Evolutionary conservation across 2,113 vertebrate genomes (phyloP), one percentile per base, ranked within the genome.

Genomic region (Oceanodroma tethys): DNA sequence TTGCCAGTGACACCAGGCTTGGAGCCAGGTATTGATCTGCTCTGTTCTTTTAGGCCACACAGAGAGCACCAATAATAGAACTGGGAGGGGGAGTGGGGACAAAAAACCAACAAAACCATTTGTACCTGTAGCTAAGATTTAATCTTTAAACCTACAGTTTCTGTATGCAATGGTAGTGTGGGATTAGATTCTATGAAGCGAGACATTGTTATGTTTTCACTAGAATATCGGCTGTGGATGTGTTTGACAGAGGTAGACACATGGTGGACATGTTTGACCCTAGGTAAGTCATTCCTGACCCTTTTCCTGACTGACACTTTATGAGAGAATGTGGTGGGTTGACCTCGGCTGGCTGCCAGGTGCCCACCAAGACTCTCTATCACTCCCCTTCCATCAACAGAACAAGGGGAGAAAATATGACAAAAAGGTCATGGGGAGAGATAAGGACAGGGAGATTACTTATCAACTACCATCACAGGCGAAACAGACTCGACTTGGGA

Each of bases 301-400:
- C 7, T 81, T 70, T 79, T 34, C 19, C 32, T 80, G 50, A 21
- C 7, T 36, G 12, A 1, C 32, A 9, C 2, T 68, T 81, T 68
- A 68, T 7, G 2, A 47, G 10, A 45, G 10, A 63, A 8, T 65
- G n/a, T 48, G 13, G n/a, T 29, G 6, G 5, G 4, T 34, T 85
- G 8, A 34, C 11, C 29, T 60, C 0, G 0, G 11, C 23, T 81
- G 45, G 4, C 17, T 32, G 4, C 15, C 47, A 55, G 8, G 2
- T 62, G 21, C 16, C 5, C 30, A 38, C 23, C 26, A 76, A 73
- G 16, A 3, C 12, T 3, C 12, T 55, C 36, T 48, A n/a, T 72
- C 20, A 59, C 6, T 70, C 21, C n/a, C 14, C 7, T 3, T 86
- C 32, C 23, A 60, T 58, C 34, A 32, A n/a, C 10, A 81, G 32